A percentile compares a stretch with the other conserved stretches of the same genome.
These are phyloP conservation scores for Phylloscopus trochilus DNA, from an alignment of 2,113 vertebrate genomes.

Conservation along the genomic window DNA sequence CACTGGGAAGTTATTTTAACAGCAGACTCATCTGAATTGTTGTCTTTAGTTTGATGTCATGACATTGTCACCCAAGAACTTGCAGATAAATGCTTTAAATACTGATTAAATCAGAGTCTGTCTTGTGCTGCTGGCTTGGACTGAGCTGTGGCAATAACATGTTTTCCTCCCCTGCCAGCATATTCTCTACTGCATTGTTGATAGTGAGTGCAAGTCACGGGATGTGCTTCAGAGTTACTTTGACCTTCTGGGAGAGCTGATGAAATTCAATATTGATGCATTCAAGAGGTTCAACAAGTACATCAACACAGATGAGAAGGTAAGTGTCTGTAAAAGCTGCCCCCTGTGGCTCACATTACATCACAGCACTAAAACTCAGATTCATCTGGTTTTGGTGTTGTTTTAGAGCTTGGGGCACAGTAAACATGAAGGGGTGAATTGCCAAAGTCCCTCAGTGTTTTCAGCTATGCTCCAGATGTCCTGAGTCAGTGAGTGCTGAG, in stretches of 20 bases:
- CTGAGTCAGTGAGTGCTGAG: neutral
- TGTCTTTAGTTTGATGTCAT: neutral
- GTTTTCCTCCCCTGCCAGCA: conserved; percentile 73
- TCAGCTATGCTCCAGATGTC: neutral
- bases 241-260: conserved; percentile 95
- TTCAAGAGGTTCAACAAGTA: conserved; percentile 99
- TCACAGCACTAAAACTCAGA: accelerated
- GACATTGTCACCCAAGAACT: neutral
- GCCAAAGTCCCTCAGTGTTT: neutral
- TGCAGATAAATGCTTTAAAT: neutral
- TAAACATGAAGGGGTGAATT: neutral
- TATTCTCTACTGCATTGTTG: conserved; percentile 99
- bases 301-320: conserved; percentile 97
- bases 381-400: neutral
- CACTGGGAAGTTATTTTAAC: neutral
- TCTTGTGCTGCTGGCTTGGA: neutral
- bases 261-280: conserved; percentile 99
- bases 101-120: neutral
- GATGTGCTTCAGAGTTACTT: conserved; percentile 99
- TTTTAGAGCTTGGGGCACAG: neutral
- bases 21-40: neutral
- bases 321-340: conserved; percentile 55
- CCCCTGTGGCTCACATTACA: neutral
- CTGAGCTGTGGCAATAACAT: neutral
- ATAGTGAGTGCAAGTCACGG: conserved; percentile 94